Conservation (phyloP, 2,888 invertebrate species). For the Malachius bipustulatus region DNA sequence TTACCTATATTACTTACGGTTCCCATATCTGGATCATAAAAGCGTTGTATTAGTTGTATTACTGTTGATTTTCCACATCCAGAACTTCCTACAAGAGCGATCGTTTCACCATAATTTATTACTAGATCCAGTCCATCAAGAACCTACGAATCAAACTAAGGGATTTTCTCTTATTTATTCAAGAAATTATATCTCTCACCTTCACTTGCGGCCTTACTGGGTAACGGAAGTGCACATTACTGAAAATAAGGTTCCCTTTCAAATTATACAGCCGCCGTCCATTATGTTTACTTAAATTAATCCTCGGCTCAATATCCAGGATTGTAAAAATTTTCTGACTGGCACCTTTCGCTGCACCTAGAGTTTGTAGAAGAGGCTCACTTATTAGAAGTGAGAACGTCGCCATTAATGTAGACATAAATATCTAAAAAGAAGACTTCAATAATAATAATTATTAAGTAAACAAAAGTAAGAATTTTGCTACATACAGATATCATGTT, state of each 20-base stretch:
- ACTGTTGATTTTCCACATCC: slow-evolving; percentile 75
- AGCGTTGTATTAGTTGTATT: slow-evolving; percentile 58
- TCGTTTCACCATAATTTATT: slow-evolving; percentile 58
- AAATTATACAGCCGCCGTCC: slow-evolving; percentile 47
- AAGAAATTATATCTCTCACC: slow-evolving; percentile 44
- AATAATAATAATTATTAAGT: no score
- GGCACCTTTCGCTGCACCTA: slow-evolving; percentile 66
- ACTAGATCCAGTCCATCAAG: slow-evolving; percentile 52
- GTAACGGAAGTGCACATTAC: slow-evolving; percentile 62
- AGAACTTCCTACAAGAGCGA: slow-evolving; percentile 59
- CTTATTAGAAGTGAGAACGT: slow-evolving; percentile 67
- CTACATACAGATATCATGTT: slow-evolving; percentile 59
- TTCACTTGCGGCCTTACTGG: slow-evolving; percentile 63
- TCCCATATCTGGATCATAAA: slow-evolving; percentile 57
- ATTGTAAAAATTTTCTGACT: slow-evolving; percentile 63
- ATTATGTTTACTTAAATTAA: slow-evolving; percentile 50
- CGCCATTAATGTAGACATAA: slow-evolving; percentile 61
- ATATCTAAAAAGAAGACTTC: slow-evolving; percentile 47
- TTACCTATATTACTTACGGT: slow-evolving; percentile 44
- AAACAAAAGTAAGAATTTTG: no score
- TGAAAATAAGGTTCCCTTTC: slow-evolving; percentile 55
- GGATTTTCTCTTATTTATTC: neutral
- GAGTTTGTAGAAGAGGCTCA: slow-evolving; percentile 64
- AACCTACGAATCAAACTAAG: slow-evolving; percentile 34
- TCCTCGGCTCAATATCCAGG: slow-evolving; percentile 58